These are phyloP conservation scores for Heterodera schachtii DNA, from an alignment of 1,140 invertebrate genomes.

Conservation along the genomic window DNA sequence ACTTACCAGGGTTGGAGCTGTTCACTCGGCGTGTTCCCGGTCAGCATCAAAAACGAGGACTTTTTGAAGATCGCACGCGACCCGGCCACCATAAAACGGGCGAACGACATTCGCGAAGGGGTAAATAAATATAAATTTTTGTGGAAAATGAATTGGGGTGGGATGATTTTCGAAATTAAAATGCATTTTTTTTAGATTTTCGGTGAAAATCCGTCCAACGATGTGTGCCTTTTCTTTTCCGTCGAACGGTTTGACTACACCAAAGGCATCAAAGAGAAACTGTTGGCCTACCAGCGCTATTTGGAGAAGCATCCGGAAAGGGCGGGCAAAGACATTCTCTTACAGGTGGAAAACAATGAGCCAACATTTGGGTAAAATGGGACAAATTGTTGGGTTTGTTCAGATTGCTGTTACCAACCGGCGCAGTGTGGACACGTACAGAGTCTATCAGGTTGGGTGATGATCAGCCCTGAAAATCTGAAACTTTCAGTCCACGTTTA, in stretches of 20 bases:
- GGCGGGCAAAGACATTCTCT: constrained; percentile 61
- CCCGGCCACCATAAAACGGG: constrained; percentile 51
- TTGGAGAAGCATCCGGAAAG: constrained; percentile 62
- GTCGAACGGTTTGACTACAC: constrained; percentile 65
- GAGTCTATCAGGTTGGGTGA: constrained; percentile 54
- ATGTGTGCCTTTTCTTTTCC: constrained; percentile 63
- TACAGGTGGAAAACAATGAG: constrained; percentile 58
- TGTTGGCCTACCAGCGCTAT: constrained; percentile 58
- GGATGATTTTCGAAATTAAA: background rate
- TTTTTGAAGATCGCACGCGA: constrained; percentile 57
- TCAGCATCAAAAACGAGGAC: constrained; percentile 64
- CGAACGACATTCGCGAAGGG: constrained; percentile 55
- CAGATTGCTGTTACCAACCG: constrained; percentile 63
- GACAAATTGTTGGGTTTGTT: constrained; percentile 26
- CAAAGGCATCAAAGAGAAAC: constrained; percentile 63
- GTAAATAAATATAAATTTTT: constrained; percentile 32
- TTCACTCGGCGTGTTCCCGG: constrained; percentile 64
- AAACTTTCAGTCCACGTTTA: too few relatives aligned
- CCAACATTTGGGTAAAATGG: too few relatives aligned
- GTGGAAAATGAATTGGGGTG: too few relatives aligned
- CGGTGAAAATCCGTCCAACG: constrained; percentile 51
- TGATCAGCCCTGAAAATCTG: background rate
- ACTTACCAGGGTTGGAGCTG: constrained; percentile 64
- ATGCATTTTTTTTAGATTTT: constrained; percentile 53
- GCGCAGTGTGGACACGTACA: constrained; percentile 62